A percentile compares a stretch with the other conserved stretches of the same genome.
Conservation (phyloP, 2,797 vertebrate genomes). For the Saxicola maurus region DNA sequence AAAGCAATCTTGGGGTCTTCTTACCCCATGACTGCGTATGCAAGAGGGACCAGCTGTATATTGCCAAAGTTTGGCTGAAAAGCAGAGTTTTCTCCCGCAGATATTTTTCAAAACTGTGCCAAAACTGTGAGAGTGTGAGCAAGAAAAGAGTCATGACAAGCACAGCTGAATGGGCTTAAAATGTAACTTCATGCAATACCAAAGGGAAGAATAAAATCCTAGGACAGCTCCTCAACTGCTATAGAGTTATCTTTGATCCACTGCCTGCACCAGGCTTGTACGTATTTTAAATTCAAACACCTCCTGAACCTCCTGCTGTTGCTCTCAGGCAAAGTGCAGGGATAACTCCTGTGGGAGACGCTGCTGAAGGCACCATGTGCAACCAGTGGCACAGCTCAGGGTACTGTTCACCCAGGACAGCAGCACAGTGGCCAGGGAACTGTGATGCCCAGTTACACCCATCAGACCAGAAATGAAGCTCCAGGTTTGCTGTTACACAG, state of each 20-base stretch:
- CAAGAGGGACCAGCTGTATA: neutral
- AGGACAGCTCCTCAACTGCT: neutral
- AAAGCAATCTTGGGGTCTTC: neutral
- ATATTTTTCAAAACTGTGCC: neutral
- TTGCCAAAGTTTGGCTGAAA: neutral
- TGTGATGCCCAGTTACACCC: rapidly evolving
- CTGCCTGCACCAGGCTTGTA: neutral
- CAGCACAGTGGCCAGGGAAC: rapidly evolving
- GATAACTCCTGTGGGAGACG: neutral
- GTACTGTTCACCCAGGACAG: rapidly evolving
- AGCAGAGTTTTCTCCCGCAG: neutral
- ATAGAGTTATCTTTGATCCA: neutral
- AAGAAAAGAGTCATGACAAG: neutral
- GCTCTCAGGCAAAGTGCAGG: neutral
- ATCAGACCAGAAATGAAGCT: rapidly evolving
- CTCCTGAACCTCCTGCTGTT: neutral
- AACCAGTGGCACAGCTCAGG: rapidly evolving
- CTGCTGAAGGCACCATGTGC: rapidly evolving
- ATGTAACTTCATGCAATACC: neutral
- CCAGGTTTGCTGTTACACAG: rapidly evolving
- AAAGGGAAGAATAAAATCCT: neutral
- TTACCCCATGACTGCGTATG: rapidly evolving
- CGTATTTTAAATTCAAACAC: neutral
- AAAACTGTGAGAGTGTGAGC: neutral
- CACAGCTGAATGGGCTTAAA: neutral